Evolutionary conservation across 2,113 vertebrate species (phyloP), one percentile per base, ranked within the genome.

Genomic region (Neomonachus schauinslandi): DNA sequence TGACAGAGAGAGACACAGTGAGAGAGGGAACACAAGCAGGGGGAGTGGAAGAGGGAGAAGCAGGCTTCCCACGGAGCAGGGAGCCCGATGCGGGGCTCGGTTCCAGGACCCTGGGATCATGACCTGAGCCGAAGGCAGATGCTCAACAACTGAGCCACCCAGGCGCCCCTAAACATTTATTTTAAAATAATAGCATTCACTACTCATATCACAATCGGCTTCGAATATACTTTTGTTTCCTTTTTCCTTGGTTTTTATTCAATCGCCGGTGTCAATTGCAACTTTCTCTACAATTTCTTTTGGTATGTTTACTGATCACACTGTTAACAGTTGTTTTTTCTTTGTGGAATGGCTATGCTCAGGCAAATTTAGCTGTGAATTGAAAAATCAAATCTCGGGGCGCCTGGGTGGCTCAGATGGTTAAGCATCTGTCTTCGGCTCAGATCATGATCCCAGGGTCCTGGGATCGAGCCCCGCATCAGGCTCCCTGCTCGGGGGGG

Each of bases 251-350:
- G 31, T 31, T 4, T 84, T 36, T 33, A 33, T 55, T 55, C 42
- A 42, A 3, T n/a, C 71, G 13, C 16, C 0, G 1, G 26, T 3
- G 22, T 13, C 21, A 2, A 5, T n/a, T 5, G 46, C 83, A 53
- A 16, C 22, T 13, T 36, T 11, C n/a, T 79, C 7, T 16, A 84
- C 28, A 10, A 3, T 53, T 16, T 1, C 24, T 65, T 74, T 39
- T 31, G 57, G 36, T 36, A 19, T 4, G 5, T 21, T 55, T 36
- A 46, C 16, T 11, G 22, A 31, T 9, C n/a, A 7, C 28, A 22
- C 55, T 42, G 7, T 63, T 14, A 28, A 22, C 21, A 16, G 3
- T 21, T 5, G 51, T 15, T 19, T 63, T 65, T 53, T 74, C n/a
- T n/a, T 31, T 59, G 61, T 18, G 3, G 26, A 76, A 28, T 46